Evolutionary conservation across 2,797 vertebrate genomes (phyloP), one percentile per base, ranked within the genome.

Genomic region (Arctocebus calabarensis): DNA sequence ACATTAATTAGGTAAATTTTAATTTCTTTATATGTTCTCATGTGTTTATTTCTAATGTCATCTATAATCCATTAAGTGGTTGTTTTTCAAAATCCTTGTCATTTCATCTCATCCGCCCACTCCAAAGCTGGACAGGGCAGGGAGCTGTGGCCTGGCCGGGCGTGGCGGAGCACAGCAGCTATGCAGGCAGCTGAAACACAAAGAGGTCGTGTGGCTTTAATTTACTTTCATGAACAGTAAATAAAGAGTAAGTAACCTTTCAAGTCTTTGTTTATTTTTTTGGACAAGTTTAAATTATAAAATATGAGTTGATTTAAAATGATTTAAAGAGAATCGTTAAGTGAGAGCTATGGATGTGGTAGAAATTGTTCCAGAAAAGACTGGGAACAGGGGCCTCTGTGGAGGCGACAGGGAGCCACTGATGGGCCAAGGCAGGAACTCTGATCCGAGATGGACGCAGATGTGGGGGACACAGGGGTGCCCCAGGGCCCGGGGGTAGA

Each of bases 11-110:
- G 62, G 25, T 6, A 7, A 61, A 37, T 34, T 19, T 78, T 37
- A 13, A 34, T n/a, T n/a, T 59, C 68, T 20, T 48, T 19, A 43
- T n/a, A 45, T 22, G 10, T 13, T 55, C 37, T 34, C 10, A 1
- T 13, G 2, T 34, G 17, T 52, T 37, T 45, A 52, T 55, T 57
- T 61, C 29, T 71, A 61, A 17, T 2, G 12, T 7, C 64, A 2
- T 57, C n/a, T 17, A 16, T 22, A 29, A 48, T 9, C 20, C 45
- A 1, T 29, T 11, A 0, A 17, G 1, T 3, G 6, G 45, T 14
- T 48, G 43, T 11, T 68, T 20, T 48, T 87, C n/a, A 4, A 10
- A 4, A 1, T 25, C 68, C 48, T 27, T 37, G 45, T 20, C 3
- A 9, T 13, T 43, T 22, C 13, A 29, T 34, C 34, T 66, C 25